Evolutionary conservation across 2,113 vertebrate genomes (phyloP), one percentile per base, ranked within the genome.

Genomic region (Melanostigma gelatinosum): DNA sequence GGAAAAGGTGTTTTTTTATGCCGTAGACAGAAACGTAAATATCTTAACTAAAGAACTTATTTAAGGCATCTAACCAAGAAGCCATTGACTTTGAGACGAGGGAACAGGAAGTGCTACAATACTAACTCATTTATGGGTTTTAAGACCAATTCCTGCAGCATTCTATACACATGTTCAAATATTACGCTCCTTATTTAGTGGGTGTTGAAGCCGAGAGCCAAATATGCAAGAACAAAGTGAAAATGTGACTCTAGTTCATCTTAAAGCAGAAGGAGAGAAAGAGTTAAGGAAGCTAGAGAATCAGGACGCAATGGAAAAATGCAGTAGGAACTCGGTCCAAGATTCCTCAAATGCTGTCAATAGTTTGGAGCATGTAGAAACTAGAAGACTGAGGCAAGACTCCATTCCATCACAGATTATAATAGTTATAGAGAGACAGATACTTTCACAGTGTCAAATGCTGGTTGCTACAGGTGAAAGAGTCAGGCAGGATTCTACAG

Each of bases 311-410:
- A 83, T 83, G 61, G 78, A 80, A 86, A 74, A 84, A 88, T 80
- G 74, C 84, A 91, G 79, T 67, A 54, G 75, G 73, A 85, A 80
- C 66, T 65, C 52, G 1, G 65, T 91, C 83, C 89, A 84, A 88
- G 85, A 92, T 90, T 91, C 91, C 86, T 86, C 81, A 86, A 87
- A 92, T 83, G 82, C 80, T 90, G 90, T 90, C 86, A 88, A 75
- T 88, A 83, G 84, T 90, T 91, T 57, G 62, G 85, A 85, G 80
- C 89, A 20, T 89, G 90, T 92, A 91, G 67, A 71, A 91, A 91
- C 90, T 89, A 75, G 90, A 91, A 76, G 48, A 71, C 36, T 15
- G 81, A 82, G 46, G 75, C n/a, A 71, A 85, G 72, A 72, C 62
- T 79, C 54, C 80, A 76, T 89, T 87, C 74, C 80, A 85, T 46